phyloP scores from a whole-genome alignment of 64 coral and sea anemone genomes.

The Stylophora pistillata region DNA sequence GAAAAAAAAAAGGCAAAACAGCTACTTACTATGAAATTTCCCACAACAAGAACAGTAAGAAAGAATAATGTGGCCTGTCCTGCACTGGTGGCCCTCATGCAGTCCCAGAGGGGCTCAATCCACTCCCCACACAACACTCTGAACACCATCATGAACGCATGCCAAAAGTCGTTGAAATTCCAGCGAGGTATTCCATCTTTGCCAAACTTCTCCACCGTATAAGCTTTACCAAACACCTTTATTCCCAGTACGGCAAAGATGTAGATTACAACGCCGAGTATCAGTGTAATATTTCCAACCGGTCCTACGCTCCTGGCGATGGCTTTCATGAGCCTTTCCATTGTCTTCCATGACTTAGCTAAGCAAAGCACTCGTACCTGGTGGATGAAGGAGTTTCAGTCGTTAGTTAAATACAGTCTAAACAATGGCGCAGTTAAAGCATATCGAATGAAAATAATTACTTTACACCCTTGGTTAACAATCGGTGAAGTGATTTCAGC shows the following conservation, averaged over 20 bases:
- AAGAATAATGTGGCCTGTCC: conserved; percentile 73
- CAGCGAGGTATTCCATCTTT: conserved; percentile 71
- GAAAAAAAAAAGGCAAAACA: too few relatives aligned
- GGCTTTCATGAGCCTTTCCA: conserved; percentile 81
- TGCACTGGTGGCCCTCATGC: conserved; percentile 74
- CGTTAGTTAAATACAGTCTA: not conserved
- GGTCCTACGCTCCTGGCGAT: conserved; percentile 88
- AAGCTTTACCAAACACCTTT: conserved; percentile 75
- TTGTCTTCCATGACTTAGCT: conserved; percentile 91
- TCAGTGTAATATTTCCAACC: conserved; percentile 87
- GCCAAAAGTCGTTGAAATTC: conserved; percentile 94
- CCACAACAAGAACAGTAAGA: conserved; percentile 77
- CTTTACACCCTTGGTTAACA: too few relatives aligned
- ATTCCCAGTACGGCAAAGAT: conserved; percentile 94
- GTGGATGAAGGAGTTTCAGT: not conserved
- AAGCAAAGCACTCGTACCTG: conserved; percentile 88
- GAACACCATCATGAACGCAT: conserved; percentile 98
- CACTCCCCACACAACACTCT: conserved; percentile 93
- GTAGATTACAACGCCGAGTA: conserved; percentile 86
- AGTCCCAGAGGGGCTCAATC: conserved; percentile 92
- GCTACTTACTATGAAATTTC: conserved; percentile 90
- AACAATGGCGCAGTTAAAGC: not conserved
- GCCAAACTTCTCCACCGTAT: conserved; percentile 71
- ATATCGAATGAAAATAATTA: too few relatives aligned
- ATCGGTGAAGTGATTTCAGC: too few relatives aligned